phyloP scores from a whole-genome alignment of 2,888 invertebrate species.

The Odontocerum albicorne region DNA sequence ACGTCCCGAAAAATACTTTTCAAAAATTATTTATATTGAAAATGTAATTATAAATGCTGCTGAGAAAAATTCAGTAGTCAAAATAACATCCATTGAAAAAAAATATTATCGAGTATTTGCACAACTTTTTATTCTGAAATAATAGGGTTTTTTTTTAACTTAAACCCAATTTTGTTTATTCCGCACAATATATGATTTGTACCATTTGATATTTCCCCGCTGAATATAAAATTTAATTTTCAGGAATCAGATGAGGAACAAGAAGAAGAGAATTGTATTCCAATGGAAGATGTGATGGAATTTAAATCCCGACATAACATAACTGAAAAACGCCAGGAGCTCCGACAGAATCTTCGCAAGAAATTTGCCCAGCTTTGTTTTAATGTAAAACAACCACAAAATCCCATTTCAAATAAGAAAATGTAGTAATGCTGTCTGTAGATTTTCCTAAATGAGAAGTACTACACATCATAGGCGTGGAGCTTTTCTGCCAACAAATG shows the following conservation, averaged over 20 bases:
- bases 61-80: no score
- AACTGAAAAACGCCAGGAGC: conserved; percentile 76
- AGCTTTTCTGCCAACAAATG: conserved; percentile 28
- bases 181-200: no score
- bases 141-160: neutral
- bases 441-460: conserved; percentile 20
- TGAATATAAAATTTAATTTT: conserved; percentile 38
- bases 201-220: no score
- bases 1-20: no score
- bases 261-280: conserved; percentile 85
- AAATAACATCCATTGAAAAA: no score
- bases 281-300: conserved; percentile 84
- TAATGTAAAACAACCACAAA: conserved; percentile 43
- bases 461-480: conserved; percentile 34
- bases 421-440: conserved; percentile 13
- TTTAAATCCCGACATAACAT: conserved; percentile 82
- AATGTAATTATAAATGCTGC: no score
- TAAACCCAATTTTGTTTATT: no score
- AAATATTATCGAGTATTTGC: no score
- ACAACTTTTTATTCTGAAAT: no score
- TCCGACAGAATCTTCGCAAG: conserved; percentile 78
- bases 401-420: conserved; percentile 7
- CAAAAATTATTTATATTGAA: no score
- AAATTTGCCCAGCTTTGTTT: conserved; percentile 81
- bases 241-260: conserved; percentile 78